Percentiles rank a stretch among this genome's conserved stretches.
These are phyloP conservation scores for Oreonectes daqikongensis DNA, from an alignment of 2,797 vertebrate genomes.

Conservation along the genomic window DNA sequence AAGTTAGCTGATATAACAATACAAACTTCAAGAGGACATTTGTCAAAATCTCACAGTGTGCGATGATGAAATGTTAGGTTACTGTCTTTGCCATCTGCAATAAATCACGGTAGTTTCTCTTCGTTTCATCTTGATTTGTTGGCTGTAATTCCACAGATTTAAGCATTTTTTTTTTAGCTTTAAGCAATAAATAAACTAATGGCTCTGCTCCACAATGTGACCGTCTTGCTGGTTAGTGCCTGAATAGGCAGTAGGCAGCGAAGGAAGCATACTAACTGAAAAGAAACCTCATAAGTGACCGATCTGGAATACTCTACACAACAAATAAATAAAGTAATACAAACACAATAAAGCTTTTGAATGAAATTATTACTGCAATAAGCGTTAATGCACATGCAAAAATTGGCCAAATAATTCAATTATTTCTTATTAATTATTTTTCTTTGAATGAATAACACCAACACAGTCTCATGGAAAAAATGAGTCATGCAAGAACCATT, in stretches of 20 bases:
- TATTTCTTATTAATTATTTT: not conserved
- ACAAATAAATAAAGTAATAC: too few relatives aligned
- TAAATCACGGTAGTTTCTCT: not conserved
- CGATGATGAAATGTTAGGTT: slow-evolving; percentile 28
- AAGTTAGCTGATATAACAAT: slow-evolving; percentile 17
- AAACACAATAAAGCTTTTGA: too few relatives aligned
- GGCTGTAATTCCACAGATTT: not conserved
- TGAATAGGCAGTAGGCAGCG: not conserved
- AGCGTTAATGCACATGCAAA: too few relatives aligned
- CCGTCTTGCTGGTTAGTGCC: not conserved
- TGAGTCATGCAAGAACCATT: too few relatives aligned
- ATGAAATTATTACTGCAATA: too few relatives aligned
- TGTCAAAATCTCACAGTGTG: slow-evolving; percentile 18
- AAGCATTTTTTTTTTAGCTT: not conserved
- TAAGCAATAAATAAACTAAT: not conserved
- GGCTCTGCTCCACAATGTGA: not conserved
- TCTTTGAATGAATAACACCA: not conserved
- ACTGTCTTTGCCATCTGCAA: slow-evolving; percentile 11
- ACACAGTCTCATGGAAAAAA: too few relatives aligned
- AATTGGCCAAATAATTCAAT: too few relatives aligned
- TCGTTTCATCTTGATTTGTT: slow-evolving; percentile 7
- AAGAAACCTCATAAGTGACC: not conserved
- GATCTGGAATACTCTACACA: not conserved
- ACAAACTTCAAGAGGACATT: slow-evolving; percentile 12
- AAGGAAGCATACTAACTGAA: not conserved